Evolutionary conservation across 2,797 vertebrate species (phyloP).

Genomic region (Bucorvus abyssinicus): DNA sequence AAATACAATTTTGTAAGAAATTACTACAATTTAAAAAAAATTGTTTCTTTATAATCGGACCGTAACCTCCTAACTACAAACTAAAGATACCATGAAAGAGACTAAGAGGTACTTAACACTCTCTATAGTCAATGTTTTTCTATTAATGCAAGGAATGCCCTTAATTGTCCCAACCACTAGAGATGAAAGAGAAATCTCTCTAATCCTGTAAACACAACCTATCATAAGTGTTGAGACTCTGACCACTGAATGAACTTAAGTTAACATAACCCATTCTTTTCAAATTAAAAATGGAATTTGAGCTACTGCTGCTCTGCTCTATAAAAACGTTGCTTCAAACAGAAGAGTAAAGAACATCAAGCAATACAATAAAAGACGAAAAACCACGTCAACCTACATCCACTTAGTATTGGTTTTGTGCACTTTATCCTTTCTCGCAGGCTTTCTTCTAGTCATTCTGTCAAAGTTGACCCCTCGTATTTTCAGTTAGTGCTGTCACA

Average conservation of each 20-base stretch:
- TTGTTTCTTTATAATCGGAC: neutral
- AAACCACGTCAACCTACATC: neutral
- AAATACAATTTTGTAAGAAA: neutral
- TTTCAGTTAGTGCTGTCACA: neutral
- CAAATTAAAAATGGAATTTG: constrained; percentile 7
- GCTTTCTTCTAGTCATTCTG: neutral
- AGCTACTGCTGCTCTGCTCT: neutral
- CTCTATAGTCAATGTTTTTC: neutral
- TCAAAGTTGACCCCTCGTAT: neutral
- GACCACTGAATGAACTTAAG: neutral
- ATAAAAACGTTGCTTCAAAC: neutral
- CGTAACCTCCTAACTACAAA: neutral
- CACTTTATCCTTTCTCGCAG: neutral
- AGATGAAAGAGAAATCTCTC: constrained; percentile 12
- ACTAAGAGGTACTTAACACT: neutral
- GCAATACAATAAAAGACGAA: neutral
- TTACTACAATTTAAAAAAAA: neutral
- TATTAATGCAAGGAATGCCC: neutral
- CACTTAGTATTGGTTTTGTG: neutral
- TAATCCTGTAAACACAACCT: neutral
- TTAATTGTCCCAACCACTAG: neutral
- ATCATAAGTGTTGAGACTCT: neutral
- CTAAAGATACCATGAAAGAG: neutral
- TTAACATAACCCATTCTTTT: neutral
- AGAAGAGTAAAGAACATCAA: neutral